Conservation (phyloP, 1,140 invertebrate genomes). For the Littorina saxatilis region DNA sequence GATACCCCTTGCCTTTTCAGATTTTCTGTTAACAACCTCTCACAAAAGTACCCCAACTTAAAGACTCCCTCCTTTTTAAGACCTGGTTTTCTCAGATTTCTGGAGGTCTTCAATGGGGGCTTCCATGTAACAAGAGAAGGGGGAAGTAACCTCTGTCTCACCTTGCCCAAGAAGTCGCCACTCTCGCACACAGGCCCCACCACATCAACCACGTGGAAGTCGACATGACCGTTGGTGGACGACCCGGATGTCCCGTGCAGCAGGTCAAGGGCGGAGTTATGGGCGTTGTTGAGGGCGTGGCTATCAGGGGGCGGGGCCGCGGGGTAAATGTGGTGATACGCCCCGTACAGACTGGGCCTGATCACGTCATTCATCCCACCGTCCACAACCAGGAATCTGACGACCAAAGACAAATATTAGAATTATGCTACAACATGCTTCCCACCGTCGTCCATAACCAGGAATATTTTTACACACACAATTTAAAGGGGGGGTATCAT, state of each 20-base stretch:
- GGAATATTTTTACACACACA: too few species aligned
- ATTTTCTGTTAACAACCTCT: background rate
- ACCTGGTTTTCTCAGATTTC: too few species aligned
- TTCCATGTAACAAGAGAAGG: too few species aligned
- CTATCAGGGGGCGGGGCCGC: conserved; percentile 46
- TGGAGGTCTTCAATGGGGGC: too few species aligned
- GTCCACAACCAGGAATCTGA: conserved; percentile 68
- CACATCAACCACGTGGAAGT: conserved; percentile 61
- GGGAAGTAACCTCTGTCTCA: conserved; percentile 8
- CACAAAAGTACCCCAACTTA: background rate
- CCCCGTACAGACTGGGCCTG: conserved; percentile 75
- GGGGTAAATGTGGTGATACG: conserved; percentile 74
- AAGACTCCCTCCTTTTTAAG: too few species aligned
- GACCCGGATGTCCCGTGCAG: background rate
- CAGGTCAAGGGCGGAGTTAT: conserved; percentile 98
- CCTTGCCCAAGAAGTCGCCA: conserved; percentile 75
- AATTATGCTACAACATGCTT: too few species aligned
- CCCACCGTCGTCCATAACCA: too few species aligned
- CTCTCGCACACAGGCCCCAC: conserved; percentile 78
- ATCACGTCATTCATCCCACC: conserved; percentile 74
- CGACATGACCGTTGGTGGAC: too few species aligned
- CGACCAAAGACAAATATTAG: conserved; percentile 30
- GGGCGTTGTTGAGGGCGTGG: conserved; percentile 90
- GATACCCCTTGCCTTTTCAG: background rate
- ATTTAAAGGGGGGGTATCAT: too few species aligned